Base-by-base conservation (phyloP, 2,888 invertebrate species). In the Orthosia incerta region DNA sequence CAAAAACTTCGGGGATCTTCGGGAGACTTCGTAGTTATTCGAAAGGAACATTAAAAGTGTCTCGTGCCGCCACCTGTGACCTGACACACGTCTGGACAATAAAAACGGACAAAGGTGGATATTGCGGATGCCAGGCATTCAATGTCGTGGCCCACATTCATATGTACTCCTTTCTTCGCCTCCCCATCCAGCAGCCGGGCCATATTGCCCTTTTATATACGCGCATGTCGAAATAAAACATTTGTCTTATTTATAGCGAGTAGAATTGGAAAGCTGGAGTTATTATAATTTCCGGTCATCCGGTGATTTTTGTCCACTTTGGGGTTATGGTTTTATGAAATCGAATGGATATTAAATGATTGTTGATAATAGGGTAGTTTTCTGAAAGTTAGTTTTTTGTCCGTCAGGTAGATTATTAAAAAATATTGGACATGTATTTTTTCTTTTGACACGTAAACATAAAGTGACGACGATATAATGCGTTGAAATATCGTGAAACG, bases 41-140 rank as follows among this genome's bases (percentile, higher is more conserved):
- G 61, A 26, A 60, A 48, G 77, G 76, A 66, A 50, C 71, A 85
- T 83, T 77, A 85, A 80, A 84, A 76, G 68, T 74, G 74, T 50
- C 61, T 68, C 71, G 57, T 26, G 45, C 60, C 48, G 76, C 62
- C 66, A 76, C 70, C 80, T n/a, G n/a, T n/a, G n/a, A n/a, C n/a
- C n/a, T 85, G 80, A 69, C 71, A 72, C 83, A 76, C 74, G 72
- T 67, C 39, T 59, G 77, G 73, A 85, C 85, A 84, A 85, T 84
- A 84, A 85, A 83, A 83, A 73, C 67, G 67, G 71, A 69, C 73
- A 62, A 64, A 79, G 69, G 76, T 82, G 76, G 83, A 84, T 85
- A 84, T 84, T 85, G 85, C 84, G 76, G 65, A 84, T 84, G 77
- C 85, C 85, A 55, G 0, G 72, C 77, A 74, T 77, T 82, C 80